Conservation (phyloP, 2,113 vertebrate genomes). For the Pterophyllum scalare region DNA sequence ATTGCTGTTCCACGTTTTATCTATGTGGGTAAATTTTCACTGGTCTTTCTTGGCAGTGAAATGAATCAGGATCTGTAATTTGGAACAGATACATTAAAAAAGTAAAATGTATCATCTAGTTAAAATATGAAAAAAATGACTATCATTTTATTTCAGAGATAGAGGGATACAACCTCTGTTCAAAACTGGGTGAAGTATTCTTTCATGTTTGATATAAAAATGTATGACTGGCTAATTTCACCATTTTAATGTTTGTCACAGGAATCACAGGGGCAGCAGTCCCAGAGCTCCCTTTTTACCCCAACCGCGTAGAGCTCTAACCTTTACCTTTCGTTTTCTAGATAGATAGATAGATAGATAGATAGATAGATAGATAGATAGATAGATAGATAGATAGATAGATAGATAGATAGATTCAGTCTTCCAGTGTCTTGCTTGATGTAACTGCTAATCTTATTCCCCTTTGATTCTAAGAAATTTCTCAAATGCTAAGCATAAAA, state of each 20-base stretch:
- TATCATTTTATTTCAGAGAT: not conserved
- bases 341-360: too few relatives aligned
- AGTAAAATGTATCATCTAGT: too few relatives aligned
- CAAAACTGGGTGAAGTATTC: not conserved
- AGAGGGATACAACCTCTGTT: not conserved
- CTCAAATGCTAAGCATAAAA: slow-evolving; percentile 3
- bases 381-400: too few relatives aligned
- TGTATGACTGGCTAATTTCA: not conserved
- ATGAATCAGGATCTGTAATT: too few relatives aligned
- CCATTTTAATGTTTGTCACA: not conserved
- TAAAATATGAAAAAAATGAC: not conserved
- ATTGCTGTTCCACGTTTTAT: too few relatives aligned
- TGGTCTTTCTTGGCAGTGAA: too few relatives aligned
- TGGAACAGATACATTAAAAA: too few relatives aligned
- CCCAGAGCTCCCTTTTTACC: not conserved
- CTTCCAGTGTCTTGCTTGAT: too few relatives aligned
- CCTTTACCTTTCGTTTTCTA: too few relatives aligned
- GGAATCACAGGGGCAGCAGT: not conserved
- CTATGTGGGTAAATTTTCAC: too few relatives aligned
- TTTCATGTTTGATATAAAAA: not conserved
- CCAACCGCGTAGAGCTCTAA: not conserved
- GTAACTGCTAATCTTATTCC: not conserved
- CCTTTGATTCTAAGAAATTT: not conserved
- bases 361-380: too few relatives aligned
- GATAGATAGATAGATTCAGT: too few relatives aligned